Base-by-base conservation (phyloP, 2,797 vertebrate species). In the Sitta carolinensis region DNA sequence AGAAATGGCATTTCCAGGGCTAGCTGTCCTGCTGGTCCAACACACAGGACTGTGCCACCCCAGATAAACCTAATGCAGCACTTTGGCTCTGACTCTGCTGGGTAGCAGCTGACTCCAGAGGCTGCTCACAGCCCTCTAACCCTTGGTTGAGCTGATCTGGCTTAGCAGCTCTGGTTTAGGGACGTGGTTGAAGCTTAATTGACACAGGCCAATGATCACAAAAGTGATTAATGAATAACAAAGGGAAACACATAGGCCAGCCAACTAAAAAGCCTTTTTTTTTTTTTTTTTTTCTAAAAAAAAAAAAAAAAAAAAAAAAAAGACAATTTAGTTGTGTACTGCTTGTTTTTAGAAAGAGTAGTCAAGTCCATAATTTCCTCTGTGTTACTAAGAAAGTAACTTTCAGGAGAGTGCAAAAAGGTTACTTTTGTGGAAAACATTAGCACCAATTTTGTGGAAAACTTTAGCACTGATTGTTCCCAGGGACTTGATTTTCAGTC, bases 11-110 rank as follows among this genome's bases (percentile, higher is more conserved):
- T 25, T 52, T 51, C 20, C 0, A 25, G 42, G 20, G 22, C 23
- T 34, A 18, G 23, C 32, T 76, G 76, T 16, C 3, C 6, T 38
- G 51, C 51, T 50, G 32, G 18, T 78, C 67, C 32, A 51, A 26
- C 40, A 19, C 6, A 4, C 1, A 5, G 40, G 43, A 9, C 0
- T 0, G 45, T 58, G 48, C 59, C 36, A 18, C n/a, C 32, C 43
- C 13, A 22, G 29, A 13, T 68, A 40, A 87, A 48, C 59, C 21
- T 13, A 22, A 14, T 12, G 42, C 73, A 59, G n/a, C 0, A 0
- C 55, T 77, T n/a, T 30, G 52, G 22, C 63, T 90, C 67, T 67
- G 47, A 17, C 47, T 73, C 57, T 66, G 51, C 18, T 84, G 55
- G 74, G 32, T 26, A 10, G n/a, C 63, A 59, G 29, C 51, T 42